phyloP scores from a whole-genome alignment of 2,888 invertebrate genomes.

The Aquatica leii region DNA sequence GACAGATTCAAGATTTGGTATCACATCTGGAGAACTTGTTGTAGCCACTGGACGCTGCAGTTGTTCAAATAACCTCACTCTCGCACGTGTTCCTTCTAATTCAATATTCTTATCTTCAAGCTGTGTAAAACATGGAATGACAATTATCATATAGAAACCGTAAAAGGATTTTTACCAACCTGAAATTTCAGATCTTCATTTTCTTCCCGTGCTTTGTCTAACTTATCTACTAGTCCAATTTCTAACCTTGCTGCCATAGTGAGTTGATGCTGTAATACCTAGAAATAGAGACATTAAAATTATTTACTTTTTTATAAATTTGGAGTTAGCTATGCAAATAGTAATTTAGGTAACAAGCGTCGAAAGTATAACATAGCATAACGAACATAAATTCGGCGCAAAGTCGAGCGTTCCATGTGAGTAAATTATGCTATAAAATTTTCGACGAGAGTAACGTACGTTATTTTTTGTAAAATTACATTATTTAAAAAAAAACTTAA shows the following conservation, averaged over 20 bases:
- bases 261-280: conserved; percentile 78
- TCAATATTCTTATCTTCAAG: conserved; percentile 85
- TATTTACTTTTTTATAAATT: too few species aligned
- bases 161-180: conserved; percentile 66
- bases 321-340: too few species aligned
- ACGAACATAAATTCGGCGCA: too few species aligned
- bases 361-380: too few species aligned
- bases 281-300: conserved; percentile 38
- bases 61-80: conserved; percentile 76
- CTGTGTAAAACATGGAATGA: conserved; percentile 63
- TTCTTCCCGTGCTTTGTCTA: conserved; percentile 79
- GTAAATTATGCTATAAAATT: too few species aligned
- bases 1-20: conserved; percentile 59
- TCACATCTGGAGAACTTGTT: conserved; percentile 56
- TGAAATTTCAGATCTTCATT: conserved; percentile 85
- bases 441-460: too few species aligned
- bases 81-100: conserved; percentile 81
- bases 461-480: too few species aligned
- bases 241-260: conserved; percentile 74
- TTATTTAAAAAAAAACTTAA: too few species aligned
- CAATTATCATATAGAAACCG: too few species aligned
- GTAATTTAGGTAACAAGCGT: too few species aligned
- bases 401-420: too few species aligned
- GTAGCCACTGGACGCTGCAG: conserved; percentile 51
- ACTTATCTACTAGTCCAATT: conserved; percentile 69